Percentiles rank a stretch among this genome's conserved stretches.
These are phyloP conservation scores for Capitulum mitella DNA, from an alignment of 2,888 invertebrate genomes.

Conservation along the genomic window DNA sequence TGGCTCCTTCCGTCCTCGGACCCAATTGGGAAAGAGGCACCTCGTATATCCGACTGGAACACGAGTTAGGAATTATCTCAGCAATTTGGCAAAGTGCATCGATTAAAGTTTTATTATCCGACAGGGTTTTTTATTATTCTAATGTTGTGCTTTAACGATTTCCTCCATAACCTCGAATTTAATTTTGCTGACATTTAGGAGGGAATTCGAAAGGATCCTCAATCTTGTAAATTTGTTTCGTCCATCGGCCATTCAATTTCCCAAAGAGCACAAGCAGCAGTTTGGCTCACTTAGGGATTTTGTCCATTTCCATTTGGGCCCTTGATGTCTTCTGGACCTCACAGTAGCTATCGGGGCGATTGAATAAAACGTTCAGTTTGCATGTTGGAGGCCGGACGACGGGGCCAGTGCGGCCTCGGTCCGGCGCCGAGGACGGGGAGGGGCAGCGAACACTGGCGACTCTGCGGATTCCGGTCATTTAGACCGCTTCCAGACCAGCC, in stretches of 20 bases:
- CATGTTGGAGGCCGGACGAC: neutral
- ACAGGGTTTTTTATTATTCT: slow-evolving; percentile 10
- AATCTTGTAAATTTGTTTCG: slow-evolving; percentile 17
- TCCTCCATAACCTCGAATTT: slow-evolving; percentile 8
- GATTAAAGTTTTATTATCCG: slow-evolving; percentile 21
- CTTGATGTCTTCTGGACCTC: slow-evolving; percentile 7
- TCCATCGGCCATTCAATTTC: slow-evolving; percentile 19
- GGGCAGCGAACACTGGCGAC: neutral
- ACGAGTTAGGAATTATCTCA: slow-evolving; percentile 15
- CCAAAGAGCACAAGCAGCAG: slow-evolving; percentile 19
- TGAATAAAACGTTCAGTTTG: slow-evolving; percentile 12
- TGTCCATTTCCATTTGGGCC: slow-evolving; percentile 17
- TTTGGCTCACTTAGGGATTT: slow-evolving; percentile 25
- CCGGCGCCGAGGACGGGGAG: neutral
- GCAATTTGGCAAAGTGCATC: slow-evolving; percentile 23
- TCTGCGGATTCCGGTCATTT: neutral
- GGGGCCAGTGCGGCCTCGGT: too few species aligned
- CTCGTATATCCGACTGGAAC: neutral
- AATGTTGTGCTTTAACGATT: slow-evolving; percentile 8
- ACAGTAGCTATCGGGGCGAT: neutral
- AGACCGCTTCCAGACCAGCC: neutral
- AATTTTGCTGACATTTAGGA: slow-evolving; percentile 20
- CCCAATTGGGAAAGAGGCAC: slow-evolving; percentile 9
- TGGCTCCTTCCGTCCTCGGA: neutral
- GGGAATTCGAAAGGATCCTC: slow-evolving; percentile 9